Conservation (phyloP, 2,797 vertebrate genomes). For the Pampus argenteus region DNA sequence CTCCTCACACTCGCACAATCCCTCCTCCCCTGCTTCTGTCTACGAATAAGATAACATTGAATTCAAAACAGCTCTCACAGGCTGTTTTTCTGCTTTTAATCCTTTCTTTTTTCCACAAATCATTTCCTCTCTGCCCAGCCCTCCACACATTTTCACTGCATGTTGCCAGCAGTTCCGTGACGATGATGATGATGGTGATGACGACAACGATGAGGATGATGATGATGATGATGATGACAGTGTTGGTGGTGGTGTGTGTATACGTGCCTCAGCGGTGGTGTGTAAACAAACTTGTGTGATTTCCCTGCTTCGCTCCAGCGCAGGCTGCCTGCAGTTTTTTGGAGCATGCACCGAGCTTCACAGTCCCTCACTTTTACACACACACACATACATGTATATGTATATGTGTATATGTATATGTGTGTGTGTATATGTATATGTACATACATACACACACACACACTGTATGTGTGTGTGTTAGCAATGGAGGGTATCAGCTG, state of each 20-base stretch:
- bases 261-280: not conserved
- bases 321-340: not conserved
- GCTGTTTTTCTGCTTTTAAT: slow-evolving; percentile 16
- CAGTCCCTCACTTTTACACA: too few species aligned
- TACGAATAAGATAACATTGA: slow-evolving; percentile 32
- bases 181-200: slow-evolving; percentile 5
- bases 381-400: too few species aligned
- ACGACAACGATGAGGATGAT: too few species aligned
- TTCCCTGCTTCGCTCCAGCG: not conserved
- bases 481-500: not conserved
- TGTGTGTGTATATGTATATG: not conserved
- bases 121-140: slow-evolving; percentile 16
- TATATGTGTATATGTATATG: too few species aligned
- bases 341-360: too few species aligned
- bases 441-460: too few species aligned
- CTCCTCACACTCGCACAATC: not conserved
- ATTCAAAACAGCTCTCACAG: not conserved
- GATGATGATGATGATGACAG: slow-evolving; percentile 19
- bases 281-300: slow-evolving; percentile 24
- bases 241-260: not conserved
- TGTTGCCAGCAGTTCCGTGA: not conserved
- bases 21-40: too few species aligned
- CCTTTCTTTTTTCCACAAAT: slow-evolving; percentile 2
- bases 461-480: not conserved
- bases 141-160: not conserved